Evolutionary conservation across 2,888 invertebrate species (phyloP).

Genomic region (Osedax frankpressi): DNA sequence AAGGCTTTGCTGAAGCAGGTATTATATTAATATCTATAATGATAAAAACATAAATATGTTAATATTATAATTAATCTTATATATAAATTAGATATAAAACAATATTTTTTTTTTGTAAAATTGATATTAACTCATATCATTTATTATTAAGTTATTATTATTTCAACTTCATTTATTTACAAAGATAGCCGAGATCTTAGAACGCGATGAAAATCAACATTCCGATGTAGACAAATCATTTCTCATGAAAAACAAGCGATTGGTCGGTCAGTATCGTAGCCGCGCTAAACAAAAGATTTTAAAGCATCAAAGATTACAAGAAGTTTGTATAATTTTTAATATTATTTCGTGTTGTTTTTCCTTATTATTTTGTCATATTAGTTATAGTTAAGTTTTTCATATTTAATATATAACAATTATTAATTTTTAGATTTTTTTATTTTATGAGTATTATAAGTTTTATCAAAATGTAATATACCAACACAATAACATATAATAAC

Average conservation of each 20-base stretch:
- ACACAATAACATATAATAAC: no score
- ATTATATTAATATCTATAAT: background rate
- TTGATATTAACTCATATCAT: no score
- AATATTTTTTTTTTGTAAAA: background rate
- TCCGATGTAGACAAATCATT: background rate
- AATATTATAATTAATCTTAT: background rate
- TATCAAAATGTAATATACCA: no score
- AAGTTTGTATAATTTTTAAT: background rate
- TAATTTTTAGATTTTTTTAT: no score
- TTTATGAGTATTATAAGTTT: no score
- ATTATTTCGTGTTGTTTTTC: background rate
- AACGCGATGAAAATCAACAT: background rate
- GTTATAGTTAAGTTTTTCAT: no score
- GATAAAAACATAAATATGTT: background rate
- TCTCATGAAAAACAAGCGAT: background rate
- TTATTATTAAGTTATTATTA: no score
- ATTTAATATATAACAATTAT: no score
- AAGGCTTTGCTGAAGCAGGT: background rate
- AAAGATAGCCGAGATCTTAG: background rate
- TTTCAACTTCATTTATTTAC: background rate
- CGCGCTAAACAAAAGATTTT: background rate
- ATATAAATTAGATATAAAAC: background rate
- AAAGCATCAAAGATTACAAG: background rate
- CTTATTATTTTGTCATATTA: background rate
- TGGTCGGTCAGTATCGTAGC: background rate